Percentiles rank a stretch among this genome's conserved stretches.
Conservation (phyloP, 1,140 invertebrate genomes). For the Diabrotica undecimpunctata region DNA sequence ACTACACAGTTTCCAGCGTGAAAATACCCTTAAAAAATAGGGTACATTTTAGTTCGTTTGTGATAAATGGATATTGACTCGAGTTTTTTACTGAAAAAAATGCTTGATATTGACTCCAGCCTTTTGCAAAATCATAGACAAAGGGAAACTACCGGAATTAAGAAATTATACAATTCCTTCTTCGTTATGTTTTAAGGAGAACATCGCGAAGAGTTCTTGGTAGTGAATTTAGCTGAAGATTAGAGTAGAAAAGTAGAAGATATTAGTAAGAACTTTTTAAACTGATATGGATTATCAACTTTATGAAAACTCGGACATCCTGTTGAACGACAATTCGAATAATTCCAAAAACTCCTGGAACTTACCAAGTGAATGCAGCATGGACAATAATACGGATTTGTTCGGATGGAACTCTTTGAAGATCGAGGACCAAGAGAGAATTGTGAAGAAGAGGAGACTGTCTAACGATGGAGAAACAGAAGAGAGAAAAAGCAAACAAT, state of each 20-base stretch:
- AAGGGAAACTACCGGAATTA: slow-evolving; percentile 74
- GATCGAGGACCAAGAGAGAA: slow-evolving; percentile 32
- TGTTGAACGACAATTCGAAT: slow-evolving; percentile 34
- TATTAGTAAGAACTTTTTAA: slow-evolving; percentile 1
- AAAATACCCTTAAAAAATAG: slow-evolving; percentile 27
- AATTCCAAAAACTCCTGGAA: slow-evolving; percentile 39
- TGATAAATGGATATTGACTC: slow-evolving; percentile 47
- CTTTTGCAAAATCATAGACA: slow-evolving; percentile 74
- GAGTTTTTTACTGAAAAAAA: slow-evolving; percentile 43
- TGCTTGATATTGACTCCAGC: slow-evolving; percentile 64
- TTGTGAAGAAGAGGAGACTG: slow-evolving; percentile 33
- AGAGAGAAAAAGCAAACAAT: slow-evolving; percentile 29
- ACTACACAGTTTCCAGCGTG: background rate
- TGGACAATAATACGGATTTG: slow-evolving; percentile 44
- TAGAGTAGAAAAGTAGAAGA: background rate
- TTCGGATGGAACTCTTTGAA: slow-evolving; percentile 44
- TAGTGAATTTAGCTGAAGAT: background rate
- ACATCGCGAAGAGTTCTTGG: background rate
- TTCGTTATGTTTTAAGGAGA: slow-evolving; percentile 73
- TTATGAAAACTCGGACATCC: slow-evolving; percentile 37
- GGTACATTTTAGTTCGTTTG: slow-evolving; percentile 23
- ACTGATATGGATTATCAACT: slow-evolving; percentile 46
- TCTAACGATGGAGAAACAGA: slow-evolving; percentile 18
- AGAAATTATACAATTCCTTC: slow-evolving; percentile 80
- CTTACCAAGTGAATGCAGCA: slow-evolving; percentile 32